Percentiles rank a stretch among this genome's conserved stretches.
These are phyloP conservation scores for Latrodectus hesperus DNA, from an alignment of 2,888 invertebrate genomes.

Conservation along the genomic window DNA sequence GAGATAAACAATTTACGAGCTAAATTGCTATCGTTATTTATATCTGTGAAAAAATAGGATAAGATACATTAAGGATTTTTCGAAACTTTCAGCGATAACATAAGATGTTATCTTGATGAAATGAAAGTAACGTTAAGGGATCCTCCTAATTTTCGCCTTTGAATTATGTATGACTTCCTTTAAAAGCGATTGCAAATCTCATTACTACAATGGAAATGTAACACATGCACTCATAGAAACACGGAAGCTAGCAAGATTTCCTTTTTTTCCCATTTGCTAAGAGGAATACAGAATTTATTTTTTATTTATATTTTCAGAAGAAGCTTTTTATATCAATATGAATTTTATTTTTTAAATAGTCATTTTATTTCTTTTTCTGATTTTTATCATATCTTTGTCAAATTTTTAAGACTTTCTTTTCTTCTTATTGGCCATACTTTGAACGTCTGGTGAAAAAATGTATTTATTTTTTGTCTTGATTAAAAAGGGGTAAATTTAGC, in stretches of 20 bases:
- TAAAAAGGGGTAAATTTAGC: no score
- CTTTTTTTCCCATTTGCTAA: not conserved
- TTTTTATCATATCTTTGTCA: not conserved
- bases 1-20: no score
- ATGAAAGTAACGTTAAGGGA: not conserved
- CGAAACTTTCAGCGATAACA: no score
- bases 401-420: not conserved
- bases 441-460: no score
- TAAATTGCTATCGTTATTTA: no score
- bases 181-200: constrained; percentile 41
- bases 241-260: not conserved
- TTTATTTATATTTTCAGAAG: not conserved
- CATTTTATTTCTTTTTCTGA: not conserved
- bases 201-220: constrained; percentile 32
- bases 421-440: not conserved
- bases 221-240: not conserved
- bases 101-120: no score
- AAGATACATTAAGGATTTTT: no score
- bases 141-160: constrained; percentile 25
- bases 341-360: not conserved
- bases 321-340: not conserved
- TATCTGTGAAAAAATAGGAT: no score
- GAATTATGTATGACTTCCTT: constrained; percentile 54
- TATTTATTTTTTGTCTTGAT: no score
- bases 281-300: not conserved